Evolutionary conservation across 2,113 vertebrate species (phyloP).

Genomic region (Pterocles orientalis): DNA sequence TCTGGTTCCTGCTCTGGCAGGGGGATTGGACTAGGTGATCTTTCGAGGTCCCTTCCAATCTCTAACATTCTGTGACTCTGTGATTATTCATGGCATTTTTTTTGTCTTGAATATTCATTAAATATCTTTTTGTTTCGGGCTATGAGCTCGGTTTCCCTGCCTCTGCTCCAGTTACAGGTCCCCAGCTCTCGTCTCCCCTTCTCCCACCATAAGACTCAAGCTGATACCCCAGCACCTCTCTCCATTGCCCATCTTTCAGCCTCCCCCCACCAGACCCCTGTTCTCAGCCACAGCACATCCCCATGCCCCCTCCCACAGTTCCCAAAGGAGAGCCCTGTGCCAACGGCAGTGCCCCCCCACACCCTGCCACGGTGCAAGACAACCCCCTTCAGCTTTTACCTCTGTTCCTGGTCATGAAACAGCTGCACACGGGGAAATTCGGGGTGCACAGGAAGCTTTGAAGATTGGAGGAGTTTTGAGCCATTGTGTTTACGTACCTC

Average conservation of each 20-base stretch:
- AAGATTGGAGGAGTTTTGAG: neutral
- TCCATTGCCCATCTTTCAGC: rapidly evolving
- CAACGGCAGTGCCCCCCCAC: rapidly evolving
- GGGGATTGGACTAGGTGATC: no score
- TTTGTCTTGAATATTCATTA: neutral
- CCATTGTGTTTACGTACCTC: neutral
- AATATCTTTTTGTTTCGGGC: neutral
- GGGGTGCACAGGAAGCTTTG: neutral
- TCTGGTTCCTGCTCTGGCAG: no score
- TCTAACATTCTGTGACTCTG: no score
- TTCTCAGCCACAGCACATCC: neutral
- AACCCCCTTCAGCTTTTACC: neutral
- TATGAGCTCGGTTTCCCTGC: neutral
- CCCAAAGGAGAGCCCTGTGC: rapidly evolving
- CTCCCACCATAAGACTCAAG: neutral
- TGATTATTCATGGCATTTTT: neutral
- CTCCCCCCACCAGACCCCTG: neutral
- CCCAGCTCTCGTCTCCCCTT: neutral
- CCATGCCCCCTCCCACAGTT: rapidly evolving
- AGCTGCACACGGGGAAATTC: neutral
- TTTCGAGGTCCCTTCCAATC: no score
- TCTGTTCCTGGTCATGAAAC: rapidly evolving
- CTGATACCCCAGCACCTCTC: neutral
- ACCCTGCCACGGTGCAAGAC: rapidly evolving
- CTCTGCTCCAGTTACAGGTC: neutral